A percentile compares a stretch with the other conserved stretches of the same genome.
Conservation (phyloP, 2,797 vertebrate genomes). For the Gymnocypris eckloni region DNA sequence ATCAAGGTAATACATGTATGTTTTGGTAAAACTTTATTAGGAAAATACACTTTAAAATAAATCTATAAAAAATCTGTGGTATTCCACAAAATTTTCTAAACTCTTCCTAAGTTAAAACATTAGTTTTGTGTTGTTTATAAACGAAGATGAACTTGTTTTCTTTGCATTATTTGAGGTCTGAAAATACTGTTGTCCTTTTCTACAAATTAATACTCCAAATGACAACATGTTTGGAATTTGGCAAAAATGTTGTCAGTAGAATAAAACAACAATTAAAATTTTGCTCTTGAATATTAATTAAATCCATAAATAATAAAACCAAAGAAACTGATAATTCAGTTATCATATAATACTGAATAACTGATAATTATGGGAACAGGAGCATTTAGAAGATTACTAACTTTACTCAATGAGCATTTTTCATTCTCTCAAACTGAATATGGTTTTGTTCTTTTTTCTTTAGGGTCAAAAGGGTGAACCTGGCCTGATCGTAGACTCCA, state of each 20-base stretch:
- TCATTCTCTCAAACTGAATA: neutral
- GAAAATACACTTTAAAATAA: neutral
- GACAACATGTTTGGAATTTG: neutral
- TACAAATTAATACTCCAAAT: neutral
- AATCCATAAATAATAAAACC: neutral
- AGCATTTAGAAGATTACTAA: neutral
- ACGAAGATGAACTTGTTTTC: too few species aligned
- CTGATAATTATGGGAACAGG: neutral
- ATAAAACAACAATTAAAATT: too few species aligned
- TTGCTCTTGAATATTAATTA: neutral
- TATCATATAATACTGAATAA: too few species aligned
- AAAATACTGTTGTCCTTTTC: neutral
- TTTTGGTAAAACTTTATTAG: neutral
- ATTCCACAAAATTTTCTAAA: neutral
- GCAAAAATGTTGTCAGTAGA: neutral
- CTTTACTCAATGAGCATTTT: neutral
- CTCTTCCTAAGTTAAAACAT: neutral
- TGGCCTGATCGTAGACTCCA: conserved; percentile 73
- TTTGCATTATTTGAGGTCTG: neutral
- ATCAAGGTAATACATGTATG: conserved; percentile 77
- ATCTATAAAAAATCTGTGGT: neutral
- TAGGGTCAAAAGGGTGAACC: conserved; percentile 93
- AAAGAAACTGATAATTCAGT: neutral
- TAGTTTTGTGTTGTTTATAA: too few species aligned
- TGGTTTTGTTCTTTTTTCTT: neutral